Conservation (phyloP, 2,888 invertebrate species). For the Nemapogon koenigi region DNA sequence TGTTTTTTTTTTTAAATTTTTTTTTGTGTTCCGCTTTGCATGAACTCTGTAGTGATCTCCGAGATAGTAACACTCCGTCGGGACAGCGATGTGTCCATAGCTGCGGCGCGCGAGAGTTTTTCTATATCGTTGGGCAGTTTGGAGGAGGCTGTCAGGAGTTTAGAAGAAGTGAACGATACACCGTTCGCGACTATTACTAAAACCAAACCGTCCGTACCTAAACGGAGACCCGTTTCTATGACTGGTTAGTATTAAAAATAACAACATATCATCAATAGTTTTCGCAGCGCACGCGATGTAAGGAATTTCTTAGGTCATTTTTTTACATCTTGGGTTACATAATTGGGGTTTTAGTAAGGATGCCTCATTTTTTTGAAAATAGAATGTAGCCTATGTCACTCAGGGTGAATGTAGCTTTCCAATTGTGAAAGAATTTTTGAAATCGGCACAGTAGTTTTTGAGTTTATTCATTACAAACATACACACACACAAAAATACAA, state of each 20-base stretch:
- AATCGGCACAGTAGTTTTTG: too few relatives aligned
- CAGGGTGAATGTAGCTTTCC: too few relatives aligned
- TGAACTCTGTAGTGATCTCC: slow-evolving; percentile 30
- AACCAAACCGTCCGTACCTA: slow-evolving; percentile 52
- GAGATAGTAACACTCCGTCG: slow-evolving; percentile 63
- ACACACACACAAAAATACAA: too few relatives aligned
- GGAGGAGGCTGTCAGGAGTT: slow-evolving; percentile 48
- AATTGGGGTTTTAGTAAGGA: too few relatives aligned
- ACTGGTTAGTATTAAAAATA: slow-evolving; percentile 58
- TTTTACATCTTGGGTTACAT: background rate
- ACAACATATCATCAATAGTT: too few relatives aligned
- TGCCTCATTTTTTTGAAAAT: too few relatives aligned
- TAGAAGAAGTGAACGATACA: slow-evolving; percentile 46
- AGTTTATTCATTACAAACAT: too few relatives aligned
- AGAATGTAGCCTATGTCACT: too few relatives aligned
- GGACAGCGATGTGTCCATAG: slow-evolving; percentile 47
- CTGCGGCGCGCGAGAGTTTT: slow-evolving; percentile 53
- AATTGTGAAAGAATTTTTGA: too few relatives aligned
- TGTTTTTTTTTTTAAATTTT: slow-evolving; percentile 21
- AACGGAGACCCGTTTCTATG: slow-evolving; percentile 67
- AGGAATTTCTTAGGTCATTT: too few relatives aligned
- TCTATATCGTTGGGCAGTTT: slow-evolving; percentile 54
- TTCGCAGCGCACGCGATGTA: too few relatives aligned
- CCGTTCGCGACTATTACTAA: slow-evolving; percentile 56
- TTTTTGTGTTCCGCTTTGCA: slow-evolving; percentile 18